Conservation (phyloP, 2,797 vertebrate species). For the Tiaroga cobitis region DNA sequence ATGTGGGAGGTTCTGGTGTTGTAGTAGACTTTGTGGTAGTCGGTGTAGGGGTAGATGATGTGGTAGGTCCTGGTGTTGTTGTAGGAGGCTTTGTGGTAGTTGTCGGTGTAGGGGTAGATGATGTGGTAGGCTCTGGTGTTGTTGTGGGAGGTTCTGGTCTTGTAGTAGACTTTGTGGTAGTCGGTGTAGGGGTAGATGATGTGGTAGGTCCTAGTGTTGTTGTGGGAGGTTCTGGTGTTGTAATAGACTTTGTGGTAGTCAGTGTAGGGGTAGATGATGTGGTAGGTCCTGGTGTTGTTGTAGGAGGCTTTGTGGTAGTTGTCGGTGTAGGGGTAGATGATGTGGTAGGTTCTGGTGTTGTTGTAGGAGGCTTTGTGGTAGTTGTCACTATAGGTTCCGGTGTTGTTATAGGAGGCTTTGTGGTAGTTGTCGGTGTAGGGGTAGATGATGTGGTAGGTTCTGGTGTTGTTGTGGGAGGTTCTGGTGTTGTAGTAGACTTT, state of each 20-base stretch:
- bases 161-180: too few species aligned
- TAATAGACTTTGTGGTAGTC: not conserved
- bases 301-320: not conserved
- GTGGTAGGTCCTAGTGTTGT: too few species aligned
- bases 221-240: too few species aligned
- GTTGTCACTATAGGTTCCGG: too few species aligned
- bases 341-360: not conserved
- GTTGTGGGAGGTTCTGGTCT: too few species aligned
- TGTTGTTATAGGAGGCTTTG: not conserved
- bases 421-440: too few species aligned
- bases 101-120: not conserved
- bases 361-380: too few species aligned
- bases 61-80: not conserved
- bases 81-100: not conserved
- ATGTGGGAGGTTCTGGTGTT: not conserved
- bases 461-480: too few species aligned
- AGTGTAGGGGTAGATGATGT: not conserved
- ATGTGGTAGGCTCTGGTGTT: not conserved
- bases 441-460: too few species aligned
- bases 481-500: too few species aligned
- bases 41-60: not conserved
- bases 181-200: too few species aligned
- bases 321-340: not conserved
- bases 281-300: not conserved
- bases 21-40: not conserved